phyloP scores from a whole-genome alignment of 2,888 invertebrate genomes.

The Tortrix viridana region DNA sequence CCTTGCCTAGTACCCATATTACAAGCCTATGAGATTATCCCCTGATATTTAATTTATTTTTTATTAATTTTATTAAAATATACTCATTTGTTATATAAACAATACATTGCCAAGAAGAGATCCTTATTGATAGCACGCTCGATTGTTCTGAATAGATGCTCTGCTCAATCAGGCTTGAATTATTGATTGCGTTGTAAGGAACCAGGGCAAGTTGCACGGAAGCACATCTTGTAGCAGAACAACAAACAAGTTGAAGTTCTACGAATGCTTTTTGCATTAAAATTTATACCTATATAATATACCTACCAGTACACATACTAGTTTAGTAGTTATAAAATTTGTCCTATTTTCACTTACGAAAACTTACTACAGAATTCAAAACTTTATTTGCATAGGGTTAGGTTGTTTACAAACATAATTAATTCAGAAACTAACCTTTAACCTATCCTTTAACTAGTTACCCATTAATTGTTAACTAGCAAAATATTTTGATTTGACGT shows the following conservation, averaged over 20 bases:
- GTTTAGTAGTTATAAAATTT: too few species aligned
- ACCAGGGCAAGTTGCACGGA: slow-evolving; percentile 3
- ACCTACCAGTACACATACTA: too few species aligned
- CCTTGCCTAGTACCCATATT: too few species aligned
- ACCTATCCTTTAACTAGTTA: background rate
- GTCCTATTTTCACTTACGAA: background rate
- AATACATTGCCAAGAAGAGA: background rate
- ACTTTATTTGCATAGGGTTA: background rate
- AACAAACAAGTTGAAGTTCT: too few species aligned
- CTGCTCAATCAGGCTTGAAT: slow-evolving; percentile 24
- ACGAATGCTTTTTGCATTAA: too few species aligned
- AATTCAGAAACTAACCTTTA: background rate
- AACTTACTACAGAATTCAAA: too few species aligned
- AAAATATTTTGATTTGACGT: slow-evolving; percentile 28
- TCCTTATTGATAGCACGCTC: slow-evolving; percentile 15
- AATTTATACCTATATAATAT: too few species aligned
- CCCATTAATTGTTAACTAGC: slow-evolving; percentile 30
- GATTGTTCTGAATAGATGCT: slow-evolving; percentile 19
- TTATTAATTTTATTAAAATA: too few species aligned
- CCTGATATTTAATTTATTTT: too few species aligned
- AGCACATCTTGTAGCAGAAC: too few species aligned
- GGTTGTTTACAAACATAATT: background rate
- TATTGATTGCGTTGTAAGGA: slow-evolving; percentile 25
- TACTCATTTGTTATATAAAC: slow-evolving; percentile 2
- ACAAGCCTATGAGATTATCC: too few species aligned